Percentiles rank a stretch among this genome's conserved stretches.
Conservation (phyloP, 2,797 vertebrate species). For the Psittacula echo region DNA sequence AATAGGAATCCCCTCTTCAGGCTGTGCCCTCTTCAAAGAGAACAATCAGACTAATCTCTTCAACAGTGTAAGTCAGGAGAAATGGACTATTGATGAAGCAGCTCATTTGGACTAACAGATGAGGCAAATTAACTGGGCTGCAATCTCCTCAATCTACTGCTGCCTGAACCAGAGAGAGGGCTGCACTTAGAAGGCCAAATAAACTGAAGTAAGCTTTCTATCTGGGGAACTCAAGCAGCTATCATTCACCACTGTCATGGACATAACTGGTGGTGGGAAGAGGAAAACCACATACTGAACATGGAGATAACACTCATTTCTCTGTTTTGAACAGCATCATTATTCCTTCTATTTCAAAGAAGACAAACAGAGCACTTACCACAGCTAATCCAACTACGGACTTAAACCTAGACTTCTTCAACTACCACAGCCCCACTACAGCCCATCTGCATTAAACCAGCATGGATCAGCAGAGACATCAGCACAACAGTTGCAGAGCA, state of each 20-base stretch:
- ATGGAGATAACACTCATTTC: not conserved
- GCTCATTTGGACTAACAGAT: conserved; percentile 11
- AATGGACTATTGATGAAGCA: not conserved
- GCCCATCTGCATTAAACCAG: not conserved
- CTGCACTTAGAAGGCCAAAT: not conserved
- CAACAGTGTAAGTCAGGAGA: not conserved
- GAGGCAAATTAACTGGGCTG: not conserved
- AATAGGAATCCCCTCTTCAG: not conserved
- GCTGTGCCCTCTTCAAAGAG: not conserved
- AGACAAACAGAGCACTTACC: not conserved
- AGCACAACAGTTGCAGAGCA: not conserved
- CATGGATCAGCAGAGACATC: not conserved
- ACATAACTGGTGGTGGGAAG: not conserved
- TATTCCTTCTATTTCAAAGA: not conserved
- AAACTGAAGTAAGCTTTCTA: not conserved
- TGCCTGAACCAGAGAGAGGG: not conserved
- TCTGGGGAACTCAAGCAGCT: not conserved
- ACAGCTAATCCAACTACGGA: not conserved
- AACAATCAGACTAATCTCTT: not conserved
- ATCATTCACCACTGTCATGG: not conserved
- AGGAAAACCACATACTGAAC: not conserved
- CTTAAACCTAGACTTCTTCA: not conserved
- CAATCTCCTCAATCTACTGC: not conserved
- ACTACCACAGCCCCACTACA: not conserved
- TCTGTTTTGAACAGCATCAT: not conserved